Base-by-base conservation (phyloP, 2,113 vertebrate genomes). In the Peromyscus maniculatus region DNA sequence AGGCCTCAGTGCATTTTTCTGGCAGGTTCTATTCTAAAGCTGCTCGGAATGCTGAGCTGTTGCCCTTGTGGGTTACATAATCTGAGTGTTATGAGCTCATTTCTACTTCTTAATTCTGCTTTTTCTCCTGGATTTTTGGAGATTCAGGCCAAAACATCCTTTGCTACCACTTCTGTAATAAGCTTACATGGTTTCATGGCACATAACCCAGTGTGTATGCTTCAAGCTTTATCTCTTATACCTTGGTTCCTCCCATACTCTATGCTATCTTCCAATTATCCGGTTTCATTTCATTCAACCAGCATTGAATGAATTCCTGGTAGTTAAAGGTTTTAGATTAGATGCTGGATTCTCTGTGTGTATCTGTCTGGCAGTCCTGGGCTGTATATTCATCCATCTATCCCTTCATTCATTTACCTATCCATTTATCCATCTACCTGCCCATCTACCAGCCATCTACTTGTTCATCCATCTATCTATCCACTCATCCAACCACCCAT, bases 91-190 rank as follows among this genome's bases (percentile, higher is more conserved):
- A 3, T 36, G 46, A 86, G 7, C 1, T 90, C 16, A 8, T 69
- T 82, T 74, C 3, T 43, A 46, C 5, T 66, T 82, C 89, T 89
- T 69, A 31, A n/a, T 93, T 94, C 31, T 95, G 89, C 24, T 39
- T 6, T 95, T 90, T 69, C 57, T 87, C 43, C 13, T 75, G 78
- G 87, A 46, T 94, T 55, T 96, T 55, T 90, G 69, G 78, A 91
- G 84, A 90, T 17, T 52, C 24, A 72, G 71, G 11, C 10, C 26
- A 72, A 62, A 52, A 1, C 3, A 49, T 87, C 64, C 36, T 74
- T 91, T 52, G 7, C n/a, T 24, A 66, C 22, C 26, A 5, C 39
- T 87, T 69, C 78, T 36, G n/a, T 43, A 66, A n/a, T 46, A 24
- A 49, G 55, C 79, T 75, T 16, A 92, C n/a, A 10, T 72, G 22